Base-by-base conservation (phyloP, 1,140 invertebrate genomes). In the Dreissena polymorpha region DNA sequence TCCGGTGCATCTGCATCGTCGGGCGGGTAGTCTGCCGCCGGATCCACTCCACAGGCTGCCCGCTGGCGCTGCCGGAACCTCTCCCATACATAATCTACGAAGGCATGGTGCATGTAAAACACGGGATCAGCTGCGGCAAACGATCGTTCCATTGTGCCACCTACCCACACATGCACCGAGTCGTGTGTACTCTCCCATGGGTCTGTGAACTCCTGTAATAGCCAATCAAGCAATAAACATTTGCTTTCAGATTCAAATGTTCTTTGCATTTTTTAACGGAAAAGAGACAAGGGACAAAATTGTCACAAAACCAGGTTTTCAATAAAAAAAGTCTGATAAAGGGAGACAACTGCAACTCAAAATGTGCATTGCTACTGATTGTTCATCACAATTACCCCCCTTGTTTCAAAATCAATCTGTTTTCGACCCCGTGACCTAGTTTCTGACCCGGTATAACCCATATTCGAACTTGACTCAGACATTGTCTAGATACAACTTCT, bases 31-130 rank as follows among this genome's bases (percentile, higher is more conserved):
- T 80, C 78, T 25, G n/a, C 23, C 18, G 55, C 39, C 25, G 78
- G 78, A 39, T 72, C 53, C 14, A 80, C 57, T 13, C 27, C 8
- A 12, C 57, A 70, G 23, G n/a, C 21, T 5, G 8, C 49, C 0
- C 2, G 12, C 23, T 80, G 78, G 6, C 21, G 55, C 21, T 80
- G 23, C 18, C 88, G 67, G 67, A 86, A 89, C 73, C 85, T 69
- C 63, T 89, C 86, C 88, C 87, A 89, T 12, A 87, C 55, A 63
- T 87, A 88, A 80, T 93, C 92, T 27, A 93, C 86, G 82, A 91
- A 92, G 39, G 85, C 71, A 83, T 93, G 93, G 84, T 93, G 92
- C 85, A 93, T 81, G 84, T 91, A 93, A 86, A 93, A 92, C n/a
- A 92, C 85, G 0, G 89, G 89, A 83, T 93, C 93, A 73, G 89